Conservation (phyloP, 2,888 invertebrate species). For the Polyommatus iphigenia region DNA sequence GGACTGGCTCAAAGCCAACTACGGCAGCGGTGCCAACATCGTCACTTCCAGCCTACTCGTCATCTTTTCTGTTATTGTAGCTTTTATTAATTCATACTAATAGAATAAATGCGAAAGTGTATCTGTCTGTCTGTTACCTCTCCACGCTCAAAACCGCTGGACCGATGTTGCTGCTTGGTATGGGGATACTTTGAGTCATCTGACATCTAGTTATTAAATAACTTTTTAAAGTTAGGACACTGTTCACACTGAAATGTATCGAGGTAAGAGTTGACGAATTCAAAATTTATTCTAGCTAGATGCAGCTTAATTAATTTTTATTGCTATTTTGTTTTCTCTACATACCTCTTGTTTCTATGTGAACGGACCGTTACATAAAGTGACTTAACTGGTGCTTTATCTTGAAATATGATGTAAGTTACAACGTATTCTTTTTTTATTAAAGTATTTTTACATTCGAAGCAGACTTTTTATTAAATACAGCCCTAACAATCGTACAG, state of each 20-base stretch:
- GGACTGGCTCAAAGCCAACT: constrained; percentile 57
- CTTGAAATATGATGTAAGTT: background rate
- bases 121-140: too few relatives aligned
- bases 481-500: background rate
- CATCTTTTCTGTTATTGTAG: constrained; percentile 50
- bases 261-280: background rate
- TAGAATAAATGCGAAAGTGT: too few relatives aligned
- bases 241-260: background rate
- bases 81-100: constrained; percentile 44
- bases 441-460: background rate
- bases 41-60: constrained; percentile 55
- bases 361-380: background rate
- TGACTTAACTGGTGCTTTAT: constrained; percentile 19
- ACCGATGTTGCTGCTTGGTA: too few relatives aligned
- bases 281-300: too few relatives aligned
- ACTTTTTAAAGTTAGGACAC: background rate
- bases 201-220: too few relatives aligned
- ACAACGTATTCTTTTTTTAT: background rate
- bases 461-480: background rate
- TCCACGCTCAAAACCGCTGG: too few relatives aligned
- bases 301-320: background rate
- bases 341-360: background rate
- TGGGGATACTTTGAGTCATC: too few relatives aligned
- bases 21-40: constrained; percentile 49
- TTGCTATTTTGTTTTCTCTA: background rate